Evolutionary conservation across 2,113 vertebrate species (phyloP).

Genomic region (Halichoeres trimaculatus): DNA sequence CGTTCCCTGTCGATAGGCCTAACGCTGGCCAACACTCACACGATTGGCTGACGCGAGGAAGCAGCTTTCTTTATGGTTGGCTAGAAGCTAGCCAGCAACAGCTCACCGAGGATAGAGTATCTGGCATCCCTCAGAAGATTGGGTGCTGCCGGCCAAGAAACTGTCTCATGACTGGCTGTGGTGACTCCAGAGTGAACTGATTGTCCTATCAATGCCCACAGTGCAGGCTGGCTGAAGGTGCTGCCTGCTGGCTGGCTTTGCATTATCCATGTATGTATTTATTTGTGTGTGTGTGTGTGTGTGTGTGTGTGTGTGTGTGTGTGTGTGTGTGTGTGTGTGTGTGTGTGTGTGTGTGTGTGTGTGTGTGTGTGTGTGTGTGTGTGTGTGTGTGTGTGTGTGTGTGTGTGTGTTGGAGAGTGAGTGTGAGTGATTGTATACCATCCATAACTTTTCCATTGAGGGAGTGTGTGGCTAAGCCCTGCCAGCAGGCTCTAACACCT

Average conservation of each 20-base stretch:
- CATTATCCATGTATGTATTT: slow-evolving; percentile 41
- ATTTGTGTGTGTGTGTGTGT: slow-evolving; percentile 24
- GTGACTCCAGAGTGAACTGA: slow-evolving; percentile 68
- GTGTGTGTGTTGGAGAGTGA: slow-evolving; percentile 6
- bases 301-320: slow-evolving; percentile 4
- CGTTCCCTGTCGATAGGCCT: slow-evolving; percentile 74
- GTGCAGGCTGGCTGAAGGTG: slow-evolving; percentile 58
- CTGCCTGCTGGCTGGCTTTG: slow-evolving; percentile 76
- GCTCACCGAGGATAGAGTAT: slow-evolving; percentile 68
- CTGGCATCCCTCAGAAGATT: slow-evolving; percentile 75
- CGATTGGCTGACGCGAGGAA: slow-evolving; percentile 62
- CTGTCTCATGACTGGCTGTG: slow-evolving; percentile 73
- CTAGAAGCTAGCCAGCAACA: slow-evolving; percentile 58
- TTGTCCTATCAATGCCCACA: slow-evolving; percentile 76
- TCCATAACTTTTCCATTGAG: slow-evolving; percentile 69
- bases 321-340: slow-evolving; percentile 13
- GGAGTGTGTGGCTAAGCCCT: slow-evolving; percentile 62
- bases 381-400: slow-evolving; percentile 24
- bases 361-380: slow-evolving; percentile 10
- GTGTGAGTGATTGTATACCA: slow-evolving; percentile 47
- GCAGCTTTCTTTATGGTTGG: slow-evolving; percentile 72
- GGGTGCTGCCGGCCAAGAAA: slow-evolving; percentile 73
- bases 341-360: slow-evolving; percentile 23
- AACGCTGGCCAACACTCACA: slow-evolving; percentile 60
- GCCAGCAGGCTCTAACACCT: slow-evolving; percentile 74